Evolutionary conservation across 2,888 invertebrate species (phyloP).

Genomic region (Latrodectus hesperus): DNA sequence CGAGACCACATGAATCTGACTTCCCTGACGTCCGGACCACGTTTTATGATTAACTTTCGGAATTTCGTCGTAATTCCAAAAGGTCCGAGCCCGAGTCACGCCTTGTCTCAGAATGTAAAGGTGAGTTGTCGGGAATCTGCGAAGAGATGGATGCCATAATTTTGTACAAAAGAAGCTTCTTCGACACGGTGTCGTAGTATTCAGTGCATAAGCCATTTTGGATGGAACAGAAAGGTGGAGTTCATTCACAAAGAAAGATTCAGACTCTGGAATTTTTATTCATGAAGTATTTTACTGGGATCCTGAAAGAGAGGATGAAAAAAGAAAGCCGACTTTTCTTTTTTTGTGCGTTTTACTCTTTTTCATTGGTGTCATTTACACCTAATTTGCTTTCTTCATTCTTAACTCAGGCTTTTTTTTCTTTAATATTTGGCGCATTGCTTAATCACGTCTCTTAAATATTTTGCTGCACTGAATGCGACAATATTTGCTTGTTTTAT

Average conservation of each 20-base stretch:
- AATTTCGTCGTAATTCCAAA: constrained; percentile 18
- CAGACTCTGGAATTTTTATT: constrained; percentile 37
- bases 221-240: constrained; percentile 12
- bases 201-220: constrained; percentile 29
- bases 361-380: neutral
- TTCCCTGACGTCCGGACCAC: constrained; percentile 7
- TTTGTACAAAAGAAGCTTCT: constrained; percentile 32
- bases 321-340: neutral
- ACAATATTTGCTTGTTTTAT: neutral
- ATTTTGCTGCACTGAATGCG: too few relatives aligned
- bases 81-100: constrained; percentile 25
- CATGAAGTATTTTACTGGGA: constrained; percentile 40
- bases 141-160: neutral
- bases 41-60: constrained; percentile 36
- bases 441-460: too few relatives aligned
- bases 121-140: constrained; percentile 28
- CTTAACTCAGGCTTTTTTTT: neutral
- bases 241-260: constrained; percentile 24
- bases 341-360: neutral
- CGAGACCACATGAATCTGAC: constrained; percentile 31
- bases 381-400: neutral
- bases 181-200: constrained; percentile 55
- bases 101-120: constrained; percentile 45
- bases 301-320: constrained; percentile 36
- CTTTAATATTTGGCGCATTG: too few relatives aligned